Base-by-base conservation (phyloP, 53 echinoderm and acorn worm species). In the Hippasteria phrygiana region DNA sequence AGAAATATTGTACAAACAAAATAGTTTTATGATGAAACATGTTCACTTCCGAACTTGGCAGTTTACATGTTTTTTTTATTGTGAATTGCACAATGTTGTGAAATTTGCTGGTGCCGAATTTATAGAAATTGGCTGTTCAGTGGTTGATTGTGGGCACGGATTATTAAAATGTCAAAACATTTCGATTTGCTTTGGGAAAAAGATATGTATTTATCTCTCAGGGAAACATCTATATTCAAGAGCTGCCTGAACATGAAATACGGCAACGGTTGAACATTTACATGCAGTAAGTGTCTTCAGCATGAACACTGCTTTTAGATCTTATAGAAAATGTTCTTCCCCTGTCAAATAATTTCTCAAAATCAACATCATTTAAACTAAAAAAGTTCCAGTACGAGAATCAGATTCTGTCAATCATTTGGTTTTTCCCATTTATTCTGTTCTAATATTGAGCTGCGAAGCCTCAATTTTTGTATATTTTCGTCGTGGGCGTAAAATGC, bases 191-290 rank as follows among this genome's bases (percentile, higher is more conserved):
- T 50, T 34, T 14, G 17, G 51, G 18, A 34, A 33, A 8, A n/a
- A 48, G 28, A 5, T 1, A 28, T 74, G 5, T 74, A 1, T 43
- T 42, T 73, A 42, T 75, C 18, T 76, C 76, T 76, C 76, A 76
- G 76, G 76, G 76, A 76, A 67, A 20, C 11, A 50, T 33, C 34
- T 32, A 32, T 76, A 35, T 31, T 8, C 35, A 76, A 76, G 50
- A 50, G 34, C 17, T 76, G 76, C 51, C 33, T 51, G 54, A 54
- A 54, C n/a, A 24, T 67, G 34, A 76, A 76, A 76, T 76, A 51
- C 18, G 46, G 26, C 45, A 48, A 31, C 33, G 31, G 76, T 13
- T 76, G 18, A 14, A 51, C 53, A 76, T 20, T 72, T 2, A 28
- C 28, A 53, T 76, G 76, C 35, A 76, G 75, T n/a, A n/a, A n/a